These are phyloP conservation scores for Syrmaticus mikado DNA, from an alignment of 2,113 vertebrate genomes.

Conservation along the genomic window DNA sequence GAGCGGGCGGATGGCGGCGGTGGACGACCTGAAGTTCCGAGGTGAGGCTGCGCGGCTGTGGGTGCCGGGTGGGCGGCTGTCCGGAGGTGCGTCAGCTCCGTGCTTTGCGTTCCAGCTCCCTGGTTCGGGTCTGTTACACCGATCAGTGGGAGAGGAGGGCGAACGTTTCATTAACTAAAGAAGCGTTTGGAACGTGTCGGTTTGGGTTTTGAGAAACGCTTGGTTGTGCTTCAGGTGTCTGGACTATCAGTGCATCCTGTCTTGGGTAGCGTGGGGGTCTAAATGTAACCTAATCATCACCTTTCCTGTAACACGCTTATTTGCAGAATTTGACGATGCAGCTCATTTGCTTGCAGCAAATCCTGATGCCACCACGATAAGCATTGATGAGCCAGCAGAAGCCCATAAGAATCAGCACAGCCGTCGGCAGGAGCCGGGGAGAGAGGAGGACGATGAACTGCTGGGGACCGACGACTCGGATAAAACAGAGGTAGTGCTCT, in stretches of 20 bases:
- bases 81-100: too few relatives aligned
- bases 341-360: constrained; percentile 77
- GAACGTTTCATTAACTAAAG: rapidly evolving
- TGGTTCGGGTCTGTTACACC: too few relatives aligned
- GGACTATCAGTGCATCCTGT: rapidly evolving
- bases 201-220: background rate
- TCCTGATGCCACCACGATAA: constrained; percentile 84
- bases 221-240: rapidly evolving
- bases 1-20: constrained; percentile 77
- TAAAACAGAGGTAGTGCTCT: constrained; percentile 84
- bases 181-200: rapidly evolving
- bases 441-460: constrained; percentile 83
- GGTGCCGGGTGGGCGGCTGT: too few relatives aligned
- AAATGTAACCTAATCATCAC: background rate
- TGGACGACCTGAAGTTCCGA: constrained; percentile 83
- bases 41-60: constrained; percentile 56
- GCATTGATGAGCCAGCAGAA: constrained; percentile 80
- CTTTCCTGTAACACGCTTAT: background rate
- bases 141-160: background rate
- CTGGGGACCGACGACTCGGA: constrained; percentile 84
- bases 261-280: background rate
- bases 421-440: constrained; percentile 48
- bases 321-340: constrained; percentile 90
- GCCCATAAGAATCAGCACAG: constrained; percentile 72
- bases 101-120: too few relatives aligned